phyloP scores from a whole-genome alignment of 2,888 invertebrate species.

The Papilio protenor region DNA sequence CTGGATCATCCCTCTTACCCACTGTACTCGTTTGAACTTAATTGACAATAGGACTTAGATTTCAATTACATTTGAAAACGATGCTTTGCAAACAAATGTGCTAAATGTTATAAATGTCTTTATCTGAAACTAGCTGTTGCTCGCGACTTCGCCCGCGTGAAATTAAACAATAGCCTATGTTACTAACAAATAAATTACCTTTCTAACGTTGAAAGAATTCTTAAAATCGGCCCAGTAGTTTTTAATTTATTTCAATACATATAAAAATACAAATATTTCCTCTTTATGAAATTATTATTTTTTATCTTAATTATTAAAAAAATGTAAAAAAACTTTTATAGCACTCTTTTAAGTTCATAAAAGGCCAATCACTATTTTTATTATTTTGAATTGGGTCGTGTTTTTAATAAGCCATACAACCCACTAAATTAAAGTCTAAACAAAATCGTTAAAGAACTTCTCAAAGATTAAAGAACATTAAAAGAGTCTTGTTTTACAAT shows the following conservation, averaged over 20 bases:
- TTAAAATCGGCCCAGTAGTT: too few relatives aligned
- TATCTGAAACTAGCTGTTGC: not conserved
- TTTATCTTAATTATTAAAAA: not conserved
- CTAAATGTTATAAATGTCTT: not conserved
- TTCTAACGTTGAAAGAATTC: too few relatives aligned
- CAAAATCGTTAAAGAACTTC: not conserved
- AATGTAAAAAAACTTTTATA: not conserved
- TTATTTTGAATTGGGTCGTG: not conserved
- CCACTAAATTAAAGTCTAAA: not conserved
- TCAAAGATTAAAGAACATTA: not conserved
- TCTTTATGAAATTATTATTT: not conserved
- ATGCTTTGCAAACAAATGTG: slow-evolving; percentile 32
- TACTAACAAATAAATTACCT: too few relatives aligned
- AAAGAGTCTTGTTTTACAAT: not conserved
- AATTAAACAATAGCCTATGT: too few relatives aligned
- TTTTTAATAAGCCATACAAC: not conserved
- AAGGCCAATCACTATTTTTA: not conserved
- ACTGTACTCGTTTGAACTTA: slow-evolving; percentile 27
- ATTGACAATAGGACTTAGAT: slow-evolving; percentile 33
- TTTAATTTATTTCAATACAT: too few relatives aligned
- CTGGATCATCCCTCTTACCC: slow-evolving; percentile 37
- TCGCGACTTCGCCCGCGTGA: too few relatives aligned
- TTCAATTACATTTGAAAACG: slow-evolving; percentile 39
- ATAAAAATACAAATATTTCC: too few relatives aligned
- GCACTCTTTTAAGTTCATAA: too few relatives aligned